Evolutionary conservation across 1,140 invertebrate species (phyloP).

Genomic region (Contarinia nasturtii): DNA sequence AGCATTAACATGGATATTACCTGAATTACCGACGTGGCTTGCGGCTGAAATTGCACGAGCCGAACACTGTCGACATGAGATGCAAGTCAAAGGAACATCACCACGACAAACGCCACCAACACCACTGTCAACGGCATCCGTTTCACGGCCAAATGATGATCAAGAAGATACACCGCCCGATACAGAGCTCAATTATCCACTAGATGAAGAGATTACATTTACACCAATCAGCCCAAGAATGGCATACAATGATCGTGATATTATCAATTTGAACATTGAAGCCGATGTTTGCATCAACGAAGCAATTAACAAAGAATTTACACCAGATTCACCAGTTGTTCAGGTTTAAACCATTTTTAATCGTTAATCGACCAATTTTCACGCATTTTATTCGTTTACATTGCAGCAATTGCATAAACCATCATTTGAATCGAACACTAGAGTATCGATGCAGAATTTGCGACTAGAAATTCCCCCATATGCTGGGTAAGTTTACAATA

Average conservation of each 20-base stretch:
- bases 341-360: slow-evolving; percentile 11
- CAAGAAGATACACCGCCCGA: background rate
- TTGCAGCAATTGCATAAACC: background rate
- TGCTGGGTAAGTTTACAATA: slow-evolving; percentile 1
- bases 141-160: slow-evolving; percentile 18
- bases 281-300: slow-evolving; percentile 21
- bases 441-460: slow-evolving; percentile 14
- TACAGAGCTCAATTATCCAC: slow-evolving; percentile 15
- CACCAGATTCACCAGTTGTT: slow-evolving; percentile 21
- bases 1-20: slow-evolving; percentile 54
- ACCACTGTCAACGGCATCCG: slow-evolving; percentile 20
- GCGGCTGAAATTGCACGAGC: slow-evolving; percentile 74
- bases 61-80: slow-evolving; percentile 57
- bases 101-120: slow-evolving; percentile 22
- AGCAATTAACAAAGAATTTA: slow-evolving; percentile 13
- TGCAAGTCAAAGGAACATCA: slow-evolving; percentile 28
- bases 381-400: too few species aligned
- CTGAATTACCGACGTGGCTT: slow-evolving; percentile 81
- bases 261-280: slow-evolving; percentile 12
- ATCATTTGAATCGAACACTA: slow-evolving; percentile 11
- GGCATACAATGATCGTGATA: slow-evolving; percentile 9
- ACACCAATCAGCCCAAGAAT: slow-evolving; percentile 2
- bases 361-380: too few species aligned
- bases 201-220: slow-evolving; percentile 15
- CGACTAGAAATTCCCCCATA: slow-evolving; percentile 12